phyloP scores from a whole-genome alignment of 2,888 invertebrate species.

The Melanotus villosus region DNA sequence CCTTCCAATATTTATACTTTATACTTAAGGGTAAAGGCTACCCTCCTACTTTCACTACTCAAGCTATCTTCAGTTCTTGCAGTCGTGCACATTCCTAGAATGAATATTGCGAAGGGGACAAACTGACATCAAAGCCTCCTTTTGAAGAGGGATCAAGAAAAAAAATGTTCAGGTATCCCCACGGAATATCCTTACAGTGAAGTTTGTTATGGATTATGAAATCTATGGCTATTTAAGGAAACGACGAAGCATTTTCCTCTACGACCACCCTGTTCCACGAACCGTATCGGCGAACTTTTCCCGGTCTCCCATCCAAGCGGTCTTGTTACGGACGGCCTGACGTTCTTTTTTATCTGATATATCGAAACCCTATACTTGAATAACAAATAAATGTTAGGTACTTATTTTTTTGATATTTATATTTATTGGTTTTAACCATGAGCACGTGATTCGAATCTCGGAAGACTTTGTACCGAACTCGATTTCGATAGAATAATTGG shows the following conservation, averaged over 20 bases:
- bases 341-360: constrained; percentile 11
- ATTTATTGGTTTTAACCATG: not conserved
- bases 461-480: no score
- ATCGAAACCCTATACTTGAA: constrained; percentile 6
- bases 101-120: no score
- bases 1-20: no score
- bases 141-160: no score
- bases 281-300: not conserved
- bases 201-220: constrained; percentile 11
- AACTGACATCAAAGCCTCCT: no score
- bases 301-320: constrained; percentile 2
- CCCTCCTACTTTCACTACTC: no score
- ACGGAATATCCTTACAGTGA: not conserved
- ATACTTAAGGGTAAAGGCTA: no score
- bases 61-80: no score
- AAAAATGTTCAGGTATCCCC: not conserved
- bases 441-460: not conserved
- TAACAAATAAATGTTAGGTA: constrained; percentile 7
- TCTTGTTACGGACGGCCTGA: constrained; percentile 9
- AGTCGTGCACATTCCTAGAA: no score
- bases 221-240: constrained; percentile 13
- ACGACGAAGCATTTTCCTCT: constrained; percentile 6
- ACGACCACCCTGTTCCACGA: constrained; percentile 8
- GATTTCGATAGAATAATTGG: no score
- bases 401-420: constrained; percentile 5